Base-by-base conservation (phyloP, 1,140 invertebrate genomes). In the Pseudomyrmex gracilis region DNA sequence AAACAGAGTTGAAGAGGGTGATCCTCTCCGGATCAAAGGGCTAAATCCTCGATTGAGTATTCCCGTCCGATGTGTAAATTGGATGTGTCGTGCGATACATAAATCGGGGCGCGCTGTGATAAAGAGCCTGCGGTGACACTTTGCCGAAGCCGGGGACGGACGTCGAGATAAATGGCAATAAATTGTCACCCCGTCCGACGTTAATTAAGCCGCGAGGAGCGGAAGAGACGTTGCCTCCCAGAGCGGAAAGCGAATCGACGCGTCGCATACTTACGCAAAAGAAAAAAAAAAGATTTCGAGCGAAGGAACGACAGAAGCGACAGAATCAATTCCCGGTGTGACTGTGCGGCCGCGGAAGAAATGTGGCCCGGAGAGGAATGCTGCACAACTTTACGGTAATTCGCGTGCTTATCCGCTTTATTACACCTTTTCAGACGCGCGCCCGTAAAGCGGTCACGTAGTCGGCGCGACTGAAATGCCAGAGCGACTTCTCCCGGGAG, bases 301-400 rank as follows among this genome's bases (percentile, higher is more conserved):
- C 49, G 49, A 49, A 58, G 13, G 22, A n/a, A 71, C n/a, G 55
- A 17, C 17, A n/a, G n/a, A 34, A 34, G 24, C 3, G 24, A 34
- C 20, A 57, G 9, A 47, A 47, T 57, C 53, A 64, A 68, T 63
- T 73, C 24, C 55, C n/a, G n/a, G 45, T 47, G 53, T 60, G 15
- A 15, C 45, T 17, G 57, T 49, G 73, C 24, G 51, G 17, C 24
- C 24, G 24, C 24, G 49, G 70, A 64, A 76, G 82, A 87, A 73
- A 88, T 88, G 87, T 66, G 74, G 68, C 83, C 43, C 22, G 49
- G 45, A 43, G 68, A 53, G 76, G 58, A 49, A 77, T 73, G 58
- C 74, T 68, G 58, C 76, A 67, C 20, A 34, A 82, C 71, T 87
- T 85, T 85, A 88, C 71, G 87, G 87, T 88, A 87, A 88, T 71